Conservation (phyloP, 2,888 invertebrate species). For the Pandemis cinnamomeana region DNA sequence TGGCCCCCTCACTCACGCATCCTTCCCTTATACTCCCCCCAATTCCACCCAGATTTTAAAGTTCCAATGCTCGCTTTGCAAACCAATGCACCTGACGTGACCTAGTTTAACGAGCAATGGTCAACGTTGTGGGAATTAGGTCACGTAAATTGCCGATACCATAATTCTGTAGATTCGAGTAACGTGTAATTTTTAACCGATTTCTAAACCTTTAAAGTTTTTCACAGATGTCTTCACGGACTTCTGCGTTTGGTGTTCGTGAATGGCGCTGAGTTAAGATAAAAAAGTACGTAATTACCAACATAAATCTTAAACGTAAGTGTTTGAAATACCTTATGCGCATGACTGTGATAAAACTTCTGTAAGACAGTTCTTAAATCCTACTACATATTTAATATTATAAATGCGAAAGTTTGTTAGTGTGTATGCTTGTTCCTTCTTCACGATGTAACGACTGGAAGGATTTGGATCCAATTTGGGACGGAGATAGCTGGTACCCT, state of each 20-base stretch:
- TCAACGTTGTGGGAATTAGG: slow-evolving; percentile 7
- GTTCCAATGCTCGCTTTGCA: slow-evolving; percentile 3
- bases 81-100: background rate
- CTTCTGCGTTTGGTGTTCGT: background rate
- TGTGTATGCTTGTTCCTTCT: too few species aligned
- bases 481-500: too few species aligned
- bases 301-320: too few species aligned
- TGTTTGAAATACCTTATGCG: too few species aligned
- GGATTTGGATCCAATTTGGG: too few species aligned
- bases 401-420: too few species aligned
- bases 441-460: too few species aligned
- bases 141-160: slow-evolving; percentile 10
- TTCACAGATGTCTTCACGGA: background rate
- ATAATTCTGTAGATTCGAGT: background rate
- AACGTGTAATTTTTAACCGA: slow-evolving; percentile 1
- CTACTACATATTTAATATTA: too few species aligned
- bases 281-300: background rate
- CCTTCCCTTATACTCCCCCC: slow-evolving; percentile 21
- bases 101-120: slow-evolving; percentile 15
- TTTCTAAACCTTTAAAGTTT: background rate
- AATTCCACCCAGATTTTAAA: slow-evolving; percentile 1
- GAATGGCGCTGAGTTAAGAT: background rate
- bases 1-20: slow-evolving; percentile 60
- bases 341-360: too few species aligned
- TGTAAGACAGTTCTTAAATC: too few species aligned